phyloP scores from a whole-genome alignment of 2,888 invertebrate species.

The Phortica magna region DNA sequence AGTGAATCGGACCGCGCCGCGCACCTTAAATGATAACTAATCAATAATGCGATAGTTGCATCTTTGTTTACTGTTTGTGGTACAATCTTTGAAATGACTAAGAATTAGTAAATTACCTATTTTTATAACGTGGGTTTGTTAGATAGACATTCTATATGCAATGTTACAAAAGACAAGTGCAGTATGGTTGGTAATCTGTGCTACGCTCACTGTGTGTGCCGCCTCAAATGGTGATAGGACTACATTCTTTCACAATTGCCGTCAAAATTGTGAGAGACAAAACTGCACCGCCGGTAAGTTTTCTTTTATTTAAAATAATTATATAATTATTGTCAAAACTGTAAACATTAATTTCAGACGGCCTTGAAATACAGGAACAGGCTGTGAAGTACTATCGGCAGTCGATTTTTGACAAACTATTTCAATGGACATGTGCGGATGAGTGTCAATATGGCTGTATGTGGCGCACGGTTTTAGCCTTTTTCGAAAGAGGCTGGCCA shows the following conservation, averaged over 20 bases:
- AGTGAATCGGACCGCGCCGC: not conserved
- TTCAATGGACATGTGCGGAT: constrained; percentile 90
- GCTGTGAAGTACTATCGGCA: constrained; percentile 73
- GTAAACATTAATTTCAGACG: constrained; percentile 60
- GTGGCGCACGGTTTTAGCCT: constrained; percentile 93
- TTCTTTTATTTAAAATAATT: not conserved
- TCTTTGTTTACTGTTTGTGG: constrained; percentile 38
- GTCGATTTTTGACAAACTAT: constrained; percentile 76
- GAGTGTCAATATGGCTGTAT: constrained; percentile 95
- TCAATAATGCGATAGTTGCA: constrained; percentile 56
- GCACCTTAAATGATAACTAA: not conserved
- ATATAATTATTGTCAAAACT: not conserved
- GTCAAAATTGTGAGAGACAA: constrained; percentile 77
- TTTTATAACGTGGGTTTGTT: constrained; percentile 25
- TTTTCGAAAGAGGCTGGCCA: constrained; percentile 83
- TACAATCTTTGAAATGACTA: not conserved
- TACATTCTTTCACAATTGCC: constrained; percentile 79
- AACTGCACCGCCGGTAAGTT: constrained; percentile 78
- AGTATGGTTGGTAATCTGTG: constrained; percentile 47
- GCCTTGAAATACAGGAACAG: constrained; percentile 73
- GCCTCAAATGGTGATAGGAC: constrained; percentile 79
- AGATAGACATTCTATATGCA: constrained; percentile 23
- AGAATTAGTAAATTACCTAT: not conserved
- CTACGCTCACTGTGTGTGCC: constrained; percentile 29
- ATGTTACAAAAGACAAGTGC: constrained; percentile 41